A percentile compares a stretch with the other conserved stretches of the same genome.
These are phyloP conservation scores for Geotrypetes seraphini DNA, from an alignment of 2,797 vertebrate genomes.

Conservation along the genomic window DNA sequence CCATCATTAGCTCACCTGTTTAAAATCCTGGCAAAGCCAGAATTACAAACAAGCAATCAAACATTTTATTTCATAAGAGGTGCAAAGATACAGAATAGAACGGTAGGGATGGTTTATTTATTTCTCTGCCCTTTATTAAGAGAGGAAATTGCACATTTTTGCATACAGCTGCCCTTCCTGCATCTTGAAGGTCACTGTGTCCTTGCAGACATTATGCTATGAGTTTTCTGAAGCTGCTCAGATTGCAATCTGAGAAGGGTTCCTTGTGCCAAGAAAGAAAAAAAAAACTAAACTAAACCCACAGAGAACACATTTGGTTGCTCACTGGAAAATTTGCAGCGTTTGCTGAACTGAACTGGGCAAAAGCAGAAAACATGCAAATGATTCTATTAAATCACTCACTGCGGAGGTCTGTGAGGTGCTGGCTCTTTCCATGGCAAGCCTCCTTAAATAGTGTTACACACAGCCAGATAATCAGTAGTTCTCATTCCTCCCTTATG, in stretches of 20 bases:
- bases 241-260: neutral
- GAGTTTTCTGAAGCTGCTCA: neutral
- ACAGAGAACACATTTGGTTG: no score
- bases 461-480: neutral
- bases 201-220: neutral
- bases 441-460: slow-evolving; percentile 3
- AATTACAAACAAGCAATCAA: no score
- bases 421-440: neutral
- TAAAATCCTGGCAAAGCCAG: neutral
- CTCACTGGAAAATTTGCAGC: no score
- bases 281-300: no score
- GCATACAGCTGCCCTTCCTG: slow-evolving; percentile 5
- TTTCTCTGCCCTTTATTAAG: slow-evolving; percentile 20
- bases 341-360: no score
- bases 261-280: slow-evolving; percentile 1
- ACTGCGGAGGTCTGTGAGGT: neutral
- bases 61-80: neutral
- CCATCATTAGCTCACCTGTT: neutral
- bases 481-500: neutral
- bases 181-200: slow-evolving; percentile 4
- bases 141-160: slow-evolving; percentile 4
- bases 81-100: neutral
- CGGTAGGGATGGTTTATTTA: slow-evolving; percentile 26
- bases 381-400: neutral
- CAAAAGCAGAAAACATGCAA: no score